phyloP scores from a whole-genome alignment of 2,113 vertebrate genomes.

The Paraplagusia blochii region DNA sequence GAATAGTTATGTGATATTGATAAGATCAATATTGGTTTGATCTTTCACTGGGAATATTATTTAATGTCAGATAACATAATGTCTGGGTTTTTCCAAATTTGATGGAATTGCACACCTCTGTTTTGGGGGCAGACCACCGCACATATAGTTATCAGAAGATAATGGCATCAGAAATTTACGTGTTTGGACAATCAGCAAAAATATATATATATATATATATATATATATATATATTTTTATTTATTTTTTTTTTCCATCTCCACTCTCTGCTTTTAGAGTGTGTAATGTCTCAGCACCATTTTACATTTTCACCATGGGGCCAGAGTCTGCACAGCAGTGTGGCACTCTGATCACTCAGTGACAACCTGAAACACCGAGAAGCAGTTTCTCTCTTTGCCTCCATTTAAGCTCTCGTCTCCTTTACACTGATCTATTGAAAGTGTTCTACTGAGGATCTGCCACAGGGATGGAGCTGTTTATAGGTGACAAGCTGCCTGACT shows the following conservation, averaged over 20 bases:
- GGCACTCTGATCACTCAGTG: constrained; percentile 15
- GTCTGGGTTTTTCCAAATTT: too few relatives aligned
- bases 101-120: too few relatives aligned
- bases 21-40: too few relatives aligned
- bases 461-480: neutral
- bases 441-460: neutral
- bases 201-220: too few relatives aligned
- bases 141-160: too few relatives aligned
- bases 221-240: too few relatives aligned
- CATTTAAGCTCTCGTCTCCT: neutral
- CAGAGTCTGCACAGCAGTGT: constrained; percentile 6
- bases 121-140: too few relatives aligned
- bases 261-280: neutral
- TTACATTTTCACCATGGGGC: neutral
- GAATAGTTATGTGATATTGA: too few relatives aligned
- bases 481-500: neutral
- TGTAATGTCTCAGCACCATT: neutral
- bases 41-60: too few relatives aligned
- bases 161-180: too few relatives aligned
- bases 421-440: neutral
- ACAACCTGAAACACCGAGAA: constrained; percentile 5
- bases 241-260: neutral
- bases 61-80: too few relatives aligned
- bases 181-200: too few relatives aligned
- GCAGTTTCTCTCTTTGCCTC: constrained; percentile 9